Evolutionary conservation across 2,888 invertebrate species (phyloP).

Genomic region (Drosophila melanosoma): DNA sequence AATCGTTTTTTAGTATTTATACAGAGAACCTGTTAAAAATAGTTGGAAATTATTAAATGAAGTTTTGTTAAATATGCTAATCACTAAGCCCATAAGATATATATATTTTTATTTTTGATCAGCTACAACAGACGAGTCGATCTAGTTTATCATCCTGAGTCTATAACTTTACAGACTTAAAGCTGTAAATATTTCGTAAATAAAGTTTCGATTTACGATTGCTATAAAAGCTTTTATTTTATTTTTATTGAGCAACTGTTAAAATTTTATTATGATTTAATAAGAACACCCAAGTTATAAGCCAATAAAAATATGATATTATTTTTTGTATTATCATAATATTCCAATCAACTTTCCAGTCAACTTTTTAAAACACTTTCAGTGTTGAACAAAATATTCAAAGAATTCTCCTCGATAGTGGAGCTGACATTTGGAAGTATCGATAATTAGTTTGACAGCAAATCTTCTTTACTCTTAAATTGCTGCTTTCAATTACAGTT

Average conservation of each 20-base stretch:
- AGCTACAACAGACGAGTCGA: neutral
- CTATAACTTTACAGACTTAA: neutral
- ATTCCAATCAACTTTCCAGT: neutral
- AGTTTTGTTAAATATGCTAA: neutral
- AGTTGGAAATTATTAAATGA: neutral
- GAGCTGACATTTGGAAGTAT: neutral
- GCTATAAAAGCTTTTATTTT: neutral
- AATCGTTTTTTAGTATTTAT: neutral
- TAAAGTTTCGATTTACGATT: neutral
- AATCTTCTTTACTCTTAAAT: neutral
- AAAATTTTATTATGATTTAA: neutral
- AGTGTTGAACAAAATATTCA: neutral
- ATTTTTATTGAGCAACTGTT: neutral
- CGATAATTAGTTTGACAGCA: neutral
- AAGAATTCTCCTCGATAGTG: neutral
- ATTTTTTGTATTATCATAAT: neutral
- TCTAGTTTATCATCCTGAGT: neutral
- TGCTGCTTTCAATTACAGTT: neutral
- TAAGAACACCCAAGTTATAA: neutral
- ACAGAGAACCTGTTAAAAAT: neutral
- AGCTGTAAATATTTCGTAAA: neutral
- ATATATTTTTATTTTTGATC: neutral
- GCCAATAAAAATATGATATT: neutral
- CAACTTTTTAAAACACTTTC: neutral
- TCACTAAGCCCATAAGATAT: neutral